Conservation (phyloP, 2,113 vertebrate genomes). For the Phaethornis superciliosus region DNA sequence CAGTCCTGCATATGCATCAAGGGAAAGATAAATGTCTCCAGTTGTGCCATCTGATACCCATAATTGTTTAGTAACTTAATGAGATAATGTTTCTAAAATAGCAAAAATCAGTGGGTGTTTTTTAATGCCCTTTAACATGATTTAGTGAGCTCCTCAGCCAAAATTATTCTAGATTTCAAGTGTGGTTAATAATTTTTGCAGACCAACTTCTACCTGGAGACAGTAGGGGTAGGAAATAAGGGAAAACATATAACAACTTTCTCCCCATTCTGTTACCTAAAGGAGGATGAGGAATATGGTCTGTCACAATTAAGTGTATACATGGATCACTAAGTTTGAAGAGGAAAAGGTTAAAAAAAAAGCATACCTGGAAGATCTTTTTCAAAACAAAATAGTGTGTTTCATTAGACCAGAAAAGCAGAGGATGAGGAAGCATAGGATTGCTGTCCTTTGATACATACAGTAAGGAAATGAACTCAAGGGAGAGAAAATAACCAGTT, state of each 20-base stretch:
- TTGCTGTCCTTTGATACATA: background rate
- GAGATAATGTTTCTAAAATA: conserved; percentile 51
- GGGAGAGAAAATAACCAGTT: background rate
- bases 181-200: background rate
- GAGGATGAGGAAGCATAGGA: background rate
- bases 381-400: background rate
- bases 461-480: background rate
- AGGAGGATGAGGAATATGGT: background rate
- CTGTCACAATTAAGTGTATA: background rate
- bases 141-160: background rate
- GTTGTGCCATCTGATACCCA: conserved; percentile 21
- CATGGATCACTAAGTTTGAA: background rate
- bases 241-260: background rate
- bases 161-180: conserved; percentile 4
- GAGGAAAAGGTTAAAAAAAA: background rate
- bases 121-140: background rate
- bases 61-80: conserved; percentile 57
- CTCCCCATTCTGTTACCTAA: background rate
- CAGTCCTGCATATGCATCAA: conserved; percentile 29
- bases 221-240: background rate
- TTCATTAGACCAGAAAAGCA: background rate
- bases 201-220: background rate
- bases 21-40: conserved; percentile 24
- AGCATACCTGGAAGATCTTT: background rate
- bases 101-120: conserved; percentile 26